Percentiles rank a stretch among this genome's conserved stretches.
Conservation (phyloP, 2,797 vertebrate species). For the Buceros bicornis region DNA sequence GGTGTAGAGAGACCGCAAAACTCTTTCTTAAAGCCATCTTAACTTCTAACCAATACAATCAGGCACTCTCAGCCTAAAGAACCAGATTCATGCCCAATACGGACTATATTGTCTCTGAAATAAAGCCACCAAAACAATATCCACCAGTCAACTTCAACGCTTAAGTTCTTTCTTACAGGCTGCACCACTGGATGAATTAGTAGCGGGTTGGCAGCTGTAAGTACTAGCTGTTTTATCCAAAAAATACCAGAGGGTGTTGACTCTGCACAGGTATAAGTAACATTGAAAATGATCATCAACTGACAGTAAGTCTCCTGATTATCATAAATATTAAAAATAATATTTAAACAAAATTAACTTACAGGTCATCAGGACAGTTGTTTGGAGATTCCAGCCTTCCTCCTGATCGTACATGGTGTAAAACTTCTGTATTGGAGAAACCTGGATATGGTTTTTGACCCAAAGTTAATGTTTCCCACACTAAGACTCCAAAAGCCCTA, state of each 20-base stretch:
- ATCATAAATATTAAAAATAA: neutral
- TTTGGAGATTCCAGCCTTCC: conserved; percentile 77
- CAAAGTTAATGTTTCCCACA: conserved; percentile 84
- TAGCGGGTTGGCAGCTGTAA: neutral
- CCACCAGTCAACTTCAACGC: neutral
- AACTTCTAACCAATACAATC: neutral
- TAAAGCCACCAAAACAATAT: neutral
- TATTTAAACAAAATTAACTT: conserved; percentile 60
- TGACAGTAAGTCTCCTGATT: neutral
- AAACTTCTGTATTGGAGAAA: conserved; percentile 83
- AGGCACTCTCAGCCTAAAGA: neutral
- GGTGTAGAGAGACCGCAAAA: neutral
- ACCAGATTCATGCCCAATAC: neutral
- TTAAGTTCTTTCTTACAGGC: neutral
- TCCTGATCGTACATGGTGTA: conserved; percentile 79
- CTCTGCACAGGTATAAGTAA: neutral
- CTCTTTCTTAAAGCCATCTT: neutral
- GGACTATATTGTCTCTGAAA: neutral
- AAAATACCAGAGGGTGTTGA: neutral
- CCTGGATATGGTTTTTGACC: conserved; percentile 84
- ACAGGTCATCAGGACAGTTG: conserved; percentile 81
- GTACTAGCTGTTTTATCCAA: neutral
- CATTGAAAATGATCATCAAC: neutral
- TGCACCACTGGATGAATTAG: neutral
- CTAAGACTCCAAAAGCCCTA: conserved; percentile 84